phyloP scores from a whole-genome alignment of 2,113 vertebrate species.

The Equus przewalskii region DNA sequence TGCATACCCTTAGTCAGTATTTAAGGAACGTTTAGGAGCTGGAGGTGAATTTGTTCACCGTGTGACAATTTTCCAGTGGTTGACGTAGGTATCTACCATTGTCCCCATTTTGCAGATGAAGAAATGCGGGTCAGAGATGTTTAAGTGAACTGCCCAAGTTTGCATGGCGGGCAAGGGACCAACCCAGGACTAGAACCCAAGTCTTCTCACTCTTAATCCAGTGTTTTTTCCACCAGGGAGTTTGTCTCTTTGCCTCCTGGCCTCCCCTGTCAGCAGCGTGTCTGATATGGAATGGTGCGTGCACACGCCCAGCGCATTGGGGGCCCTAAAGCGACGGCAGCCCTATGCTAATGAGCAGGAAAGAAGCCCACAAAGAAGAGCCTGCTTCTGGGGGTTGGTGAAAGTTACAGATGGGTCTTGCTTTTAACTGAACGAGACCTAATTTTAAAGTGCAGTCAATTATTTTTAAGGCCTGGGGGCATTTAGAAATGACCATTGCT shows the following conservation, averaged over 20 bases:
- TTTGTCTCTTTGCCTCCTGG: not conserved
- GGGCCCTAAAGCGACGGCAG: not conserved
- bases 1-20: not conserved
- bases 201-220: not conserved
- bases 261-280: not conserved
- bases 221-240: not conserved
- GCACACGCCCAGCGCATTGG: fast-evolving
- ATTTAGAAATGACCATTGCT: conserved; percentile 55
- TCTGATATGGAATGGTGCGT: not conserved
- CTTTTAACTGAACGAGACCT: conserved; percentile 52
- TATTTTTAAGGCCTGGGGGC: conserved; percentile 23
- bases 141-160: not conserved
- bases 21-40: not conserved
- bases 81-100: not conserved
- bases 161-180: not conserved
- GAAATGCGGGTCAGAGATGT: not conserved
- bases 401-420: not conserved
- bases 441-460: conserved; percentile 59
- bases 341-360: not conserved
- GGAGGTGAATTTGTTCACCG: not conserved
- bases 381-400: not conserved
- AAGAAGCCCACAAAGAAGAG: not conserved
- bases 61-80: not conserved
- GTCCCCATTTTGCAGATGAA: not conserved
- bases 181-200: not conserved